Evolutionary conservation across 1,140 invertebrate genomes (phyloP).

Genomic region (Lordiphosa clarofinis): DNA sequence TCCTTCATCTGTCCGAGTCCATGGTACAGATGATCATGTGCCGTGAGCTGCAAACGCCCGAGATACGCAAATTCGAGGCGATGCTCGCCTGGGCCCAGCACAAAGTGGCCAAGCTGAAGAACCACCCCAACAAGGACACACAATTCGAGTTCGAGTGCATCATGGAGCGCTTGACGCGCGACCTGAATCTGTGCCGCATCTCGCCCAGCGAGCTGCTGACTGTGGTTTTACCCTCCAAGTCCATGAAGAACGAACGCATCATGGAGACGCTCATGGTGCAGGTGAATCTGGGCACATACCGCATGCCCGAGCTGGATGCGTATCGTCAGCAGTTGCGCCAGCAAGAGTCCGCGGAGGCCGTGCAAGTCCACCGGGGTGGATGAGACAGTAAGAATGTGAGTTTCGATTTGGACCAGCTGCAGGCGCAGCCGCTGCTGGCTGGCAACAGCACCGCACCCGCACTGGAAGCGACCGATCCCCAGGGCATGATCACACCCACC

Average conservation of each 20-base stretch:
- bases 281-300: conserved; percentile 94
- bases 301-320: conserved; percentile 93
- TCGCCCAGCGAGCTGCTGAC: conserved; percentile 95
- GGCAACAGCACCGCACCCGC: conserved; percentile 16
- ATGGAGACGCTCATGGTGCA: conserved; percentile 96
- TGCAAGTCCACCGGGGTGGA: conserved; percentile 79
- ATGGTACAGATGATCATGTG: conserved; percentile 98
- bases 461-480: conserved; percentile 13
- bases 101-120: conserved; percentile 86
- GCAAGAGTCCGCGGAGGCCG: conserved; percentile 90
- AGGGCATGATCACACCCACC: conserved; percentile 13
- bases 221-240: conserved; percentile 94
- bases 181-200: conserved; percentile 94
- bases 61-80: conserved; percentile 95
- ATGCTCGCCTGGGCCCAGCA: conserved; percentile 94
- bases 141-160: conserved; percentile 94
- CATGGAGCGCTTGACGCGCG: conserved; percentile 93
- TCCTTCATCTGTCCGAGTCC: conserved; percentile 92
- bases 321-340: conserved; percentile 92
- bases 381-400: conserved; percentile 80
- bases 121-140: conserved; percentile 88
- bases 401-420: conserved; percentile 76
- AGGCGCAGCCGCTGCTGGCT: conserved; percentile 11
- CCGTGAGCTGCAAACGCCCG: conserved; percentile 90
- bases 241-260: conserved; percentile 95